Base-by-base conservation (phyloP, 2,113 vertebrate genomes). In the Chionis minor region DNA sequence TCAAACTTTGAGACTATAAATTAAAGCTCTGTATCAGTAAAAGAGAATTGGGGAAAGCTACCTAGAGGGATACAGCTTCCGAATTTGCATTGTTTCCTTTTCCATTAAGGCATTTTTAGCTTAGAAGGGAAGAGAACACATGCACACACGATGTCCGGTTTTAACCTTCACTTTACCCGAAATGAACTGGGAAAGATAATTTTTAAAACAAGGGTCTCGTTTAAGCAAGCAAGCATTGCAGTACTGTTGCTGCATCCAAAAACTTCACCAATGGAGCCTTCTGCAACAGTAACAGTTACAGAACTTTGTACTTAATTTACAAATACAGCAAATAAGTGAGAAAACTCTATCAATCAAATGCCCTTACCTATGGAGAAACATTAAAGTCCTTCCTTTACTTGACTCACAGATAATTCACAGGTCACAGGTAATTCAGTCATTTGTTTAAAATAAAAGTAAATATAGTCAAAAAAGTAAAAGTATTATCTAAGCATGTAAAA, bases 381-480 rank as follows among this genome's bases (percentile, higher is more conserved):
- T 6, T 58, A 1, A 70, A 70, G 12, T 42, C 44, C 17, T 70
- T 40, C 30, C 35, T 82, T 67, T 5, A 40, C 6, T 33, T 27
- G 2, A 59, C 15, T 42, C 52, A 78, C 9, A 45, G 8, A 12
- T 63, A 82, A 82, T 16, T 28, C 19, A 35, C 47, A 49, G 23
- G 26, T 42, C 44, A 79, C 9, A 42, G 8, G 11, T 55, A 85
- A 85, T 27, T 33, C 35, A 40, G 12, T 62, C 44, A 40, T 59
- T 33, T 42, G 26, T 47, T 78, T 44, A 16, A 79, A 65, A n/a
- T 42, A 42, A 40, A 28, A 32, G 3, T 32, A 40, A 56, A 6
- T 7, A 69, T 5, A 77, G 22, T 12, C 0, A 35, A 4, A 87
- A 61, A 3, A 1, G 2, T 18, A 49, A 70, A 52, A 4, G 9